phyloP scores from a whole-genome alignment of 2,888 invertebrate species.

The Drosophila lutescens region DNA sequence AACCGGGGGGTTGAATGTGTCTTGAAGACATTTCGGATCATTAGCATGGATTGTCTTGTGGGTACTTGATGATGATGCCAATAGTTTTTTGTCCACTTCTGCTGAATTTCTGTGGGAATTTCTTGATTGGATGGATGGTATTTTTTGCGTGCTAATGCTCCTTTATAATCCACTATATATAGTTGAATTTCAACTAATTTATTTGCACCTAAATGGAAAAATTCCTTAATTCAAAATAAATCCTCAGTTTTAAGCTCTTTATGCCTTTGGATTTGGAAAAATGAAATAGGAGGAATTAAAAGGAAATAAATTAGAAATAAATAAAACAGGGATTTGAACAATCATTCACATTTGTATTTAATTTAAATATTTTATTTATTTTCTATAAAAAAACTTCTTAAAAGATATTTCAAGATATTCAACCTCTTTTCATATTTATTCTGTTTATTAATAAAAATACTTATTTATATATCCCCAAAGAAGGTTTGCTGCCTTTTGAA shows the following conservation, averaged over 20 bases:
- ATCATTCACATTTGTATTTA: neutral
- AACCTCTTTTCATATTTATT: neutral
- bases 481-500: slow-evolving; percentile 1
- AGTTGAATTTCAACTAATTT: neutral
- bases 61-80: slow-evolving; percentile 30
- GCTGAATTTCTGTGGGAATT: slow-evolving; percentile 7
- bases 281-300: neutral
- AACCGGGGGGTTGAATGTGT: neutral
- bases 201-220: too few species aligned
- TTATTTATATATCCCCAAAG: too few species aligned
- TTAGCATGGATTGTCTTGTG: slow-evolving; percentile 36
- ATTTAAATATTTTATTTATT: too few species aligned
- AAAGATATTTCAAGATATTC: neutral
- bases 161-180: neutral
- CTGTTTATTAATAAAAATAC: neutral
- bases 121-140: neutral
- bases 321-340: neutral
- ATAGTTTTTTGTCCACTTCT: slow-evolving; percentile 6
- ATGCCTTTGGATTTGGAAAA: neutral
- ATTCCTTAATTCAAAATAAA: neutral
- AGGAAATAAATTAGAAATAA: neutral
- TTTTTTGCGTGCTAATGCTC: neutral
- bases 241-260: neutral
- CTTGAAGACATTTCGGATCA: slow-evolving; percentile 26
- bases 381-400: too few species aligned